Evolutionary conservation across 2,888 invertebrate species (phyloP), one percentile per base, ranked within the genome.

Genomic region (Papilio gigon): DNA sequence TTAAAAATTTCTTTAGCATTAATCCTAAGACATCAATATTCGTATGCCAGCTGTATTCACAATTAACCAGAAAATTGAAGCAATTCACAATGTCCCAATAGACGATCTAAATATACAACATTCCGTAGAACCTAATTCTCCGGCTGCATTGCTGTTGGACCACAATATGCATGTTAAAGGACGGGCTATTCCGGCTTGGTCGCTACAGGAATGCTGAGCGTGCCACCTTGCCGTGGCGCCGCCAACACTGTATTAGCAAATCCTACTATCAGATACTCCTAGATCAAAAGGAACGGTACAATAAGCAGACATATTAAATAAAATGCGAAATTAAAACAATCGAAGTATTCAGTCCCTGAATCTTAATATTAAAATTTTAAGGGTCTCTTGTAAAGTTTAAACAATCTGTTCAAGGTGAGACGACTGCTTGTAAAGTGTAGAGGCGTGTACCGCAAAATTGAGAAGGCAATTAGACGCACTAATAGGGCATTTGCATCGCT

Each of bases 401-500:
- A 2, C 4, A 40, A 8, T 35, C 33, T 11, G 33, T 35, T 35
- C 11, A 11, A 35, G 9, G 11, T 35, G 4, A 12, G 37, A n/a
- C 12, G 12, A 40, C 6, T 40, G 14, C 40, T 40, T n/a, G n/a
- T n/a, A n/a, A 12, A 27, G 27, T 53, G 27, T n/a, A 27, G 27
- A n/a, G 53, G 53, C 53, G 53, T 30, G 53, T 56, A 56, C 30
- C 37, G 37, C 59, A 22, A 37, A 37, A 25, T 22, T 37, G 22
- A 59, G 20, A 44, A 20, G 33, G 30, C 42, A 44, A 42, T 47
- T 44, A 42, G 42, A 60, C 58, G 11, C 1, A 53, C 60, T 70
- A 61, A n/a, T 65, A 17, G 72, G 68, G 65, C 75, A 79, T 82
- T 81, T 80, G 79, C 80, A 80, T 78, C 77, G 80, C 76, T 84